Conservation (phyloP, 2,888 invertebrate species). For the Drosophila macrospina region DNA sequence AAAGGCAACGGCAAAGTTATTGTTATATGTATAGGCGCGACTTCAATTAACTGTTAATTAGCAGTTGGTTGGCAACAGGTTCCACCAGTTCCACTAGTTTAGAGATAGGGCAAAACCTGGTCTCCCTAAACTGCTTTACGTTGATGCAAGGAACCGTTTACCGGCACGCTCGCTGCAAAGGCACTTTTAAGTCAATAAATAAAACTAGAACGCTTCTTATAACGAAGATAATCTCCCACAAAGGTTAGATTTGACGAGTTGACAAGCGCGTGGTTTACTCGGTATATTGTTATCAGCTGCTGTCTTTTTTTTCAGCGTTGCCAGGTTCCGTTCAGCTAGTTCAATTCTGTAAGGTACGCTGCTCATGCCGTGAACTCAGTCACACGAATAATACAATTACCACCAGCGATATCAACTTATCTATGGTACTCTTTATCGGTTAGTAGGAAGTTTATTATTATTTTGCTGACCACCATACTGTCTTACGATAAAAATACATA, state of each 20-base stretch:
- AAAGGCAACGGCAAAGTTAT: conserved; percentile 20
- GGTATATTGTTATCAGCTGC: conserved; percentile 20
- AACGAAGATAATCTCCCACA: conserved; percentile 5
- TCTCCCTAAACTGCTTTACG: conserved; percentile 2
- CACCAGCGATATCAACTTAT: neutral
- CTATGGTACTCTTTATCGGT: neutral
- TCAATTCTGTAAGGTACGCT: neutral
- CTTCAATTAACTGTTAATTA: conserved; percentile 52
- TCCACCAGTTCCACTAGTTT: conserved; percentile 38
- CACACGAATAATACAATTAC: neutral
- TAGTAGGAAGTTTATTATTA: too few relatives aligned
- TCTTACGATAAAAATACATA: neutral
- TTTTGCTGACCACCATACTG: neutral
- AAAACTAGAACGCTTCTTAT: neutral
- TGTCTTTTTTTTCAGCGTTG: conserved; percentile 6
- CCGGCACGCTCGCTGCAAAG: conserved; percentile 25
- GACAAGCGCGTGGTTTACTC: conserved; percentile 34
- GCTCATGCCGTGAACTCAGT: neutral
- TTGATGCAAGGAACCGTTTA: neutral
- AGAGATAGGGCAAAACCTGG: neutral
- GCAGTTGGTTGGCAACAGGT: conserved; percentile 44
- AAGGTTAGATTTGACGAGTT: conserved; percentile 14
- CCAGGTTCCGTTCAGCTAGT: conserved; percentile 1
- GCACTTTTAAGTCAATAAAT: conserved; percentile 29
- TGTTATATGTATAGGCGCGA: conserved; percentile 41